Evolutionary conservation across 2,113 vertebrate genomes (phyloP).

Genomic region (Pelecanoides urinatrix): DNA sequence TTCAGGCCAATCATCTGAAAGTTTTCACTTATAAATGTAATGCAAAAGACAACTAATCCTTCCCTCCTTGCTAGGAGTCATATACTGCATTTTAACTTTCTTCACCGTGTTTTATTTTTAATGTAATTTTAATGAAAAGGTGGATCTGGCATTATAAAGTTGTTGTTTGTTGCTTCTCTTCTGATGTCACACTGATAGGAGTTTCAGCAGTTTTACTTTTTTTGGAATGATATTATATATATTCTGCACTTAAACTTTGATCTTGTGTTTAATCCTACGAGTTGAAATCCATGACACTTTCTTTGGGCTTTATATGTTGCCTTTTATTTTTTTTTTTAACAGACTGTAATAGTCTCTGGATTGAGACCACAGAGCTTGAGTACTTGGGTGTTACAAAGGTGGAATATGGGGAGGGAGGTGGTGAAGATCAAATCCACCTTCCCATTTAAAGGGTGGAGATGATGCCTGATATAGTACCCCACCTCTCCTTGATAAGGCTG

Average conservation of each 20-base stretch:
- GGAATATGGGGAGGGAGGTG: not conserved
- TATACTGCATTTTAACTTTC: conserved; percentile 4
- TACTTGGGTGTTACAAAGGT: not conserved
- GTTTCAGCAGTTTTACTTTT: not conserved
- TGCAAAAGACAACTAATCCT: conserved; percentile 25
- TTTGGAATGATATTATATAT: not conserved
- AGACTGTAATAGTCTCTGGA: not conserved
- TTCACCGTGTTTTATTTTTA: not conserved
- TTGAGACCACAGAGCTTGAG: not conserved
- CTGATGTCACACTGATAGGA: not conserved
- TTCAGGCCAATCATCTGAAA: conserved; percentile 4
- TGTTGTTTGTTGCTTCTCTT: conserved; percentile 1
- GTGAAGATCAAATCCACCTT: conserved; percentile 28
- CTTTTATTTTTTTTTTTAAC: not conserved
- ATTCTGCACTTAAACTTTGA: conserved; percentile 11
- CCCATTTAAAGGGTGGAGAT: conserved; percentile 27
- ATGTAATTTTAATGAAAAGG: conserved; percentile 42
- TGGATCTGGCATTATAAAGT: not conserved
- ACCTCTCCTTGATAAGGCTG: conserved; percentile 36
- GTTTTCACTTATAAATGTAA: not conserved
- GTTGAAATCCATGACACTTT: not conserved
- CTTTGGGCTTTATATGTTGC: not conserved
- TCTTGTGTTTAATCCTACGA: not conserved
- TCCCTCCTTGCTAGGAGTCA: not conserved
- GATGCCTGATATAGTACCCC: not conserved